Base-by-base conservation (phyloP, 2,888 invertebrate species). In the Myopa testacea region DNA sequence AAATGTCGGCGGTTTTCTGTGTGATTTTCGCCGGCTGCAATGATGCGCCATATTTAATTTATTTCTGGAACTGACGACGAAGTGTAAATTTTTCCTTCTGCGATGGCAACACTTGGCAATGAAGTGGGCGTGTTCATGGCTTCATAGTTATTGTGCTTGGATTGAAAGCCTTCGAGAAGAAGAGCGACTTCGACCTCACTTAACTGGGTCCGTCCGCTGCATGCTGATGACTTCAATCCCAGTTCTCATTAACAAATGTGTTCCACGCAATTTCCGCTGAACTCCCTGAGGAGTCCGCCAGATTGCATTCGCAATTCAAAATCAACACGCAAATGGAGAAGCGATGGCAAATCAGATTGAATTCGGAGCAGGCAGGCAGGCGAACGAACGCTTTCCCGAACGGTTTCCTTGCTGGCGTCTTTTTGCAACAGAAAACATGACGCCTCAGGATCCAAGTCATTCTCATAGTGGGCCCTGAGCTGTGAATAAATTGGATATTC, bases 311-410 rank as follows among this genome's bases (percentile, higher is more conserved):
- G 68, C 67, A 75, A 45, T 76, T 74, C 78, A 74, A 76, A 67
- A 78, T 78, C 79, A 77, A 75, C 79, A 77, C 72, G 77, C 68
- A 79, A 79, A 79, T 79, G 77, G 79, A 77, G 79, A 74, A 52
- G 45, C 63, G 52, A 65, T 52, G 52, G 74, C 38, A 63, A 74
- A 65, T 19, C 52, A 65, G 37, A 65, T 74, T 37, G 60, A 58
- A 52, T 12, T 19, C 60, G 37, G 19, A n/a, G 40, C n/a, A 40
- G 34, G 37, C 58, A 14, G 6, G 40, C 58, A 10, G 60, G 38
- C 26, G 19, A 60, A 26, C 50, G 50, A 45, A 45, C 10, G 45
- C 12, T n/a, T 14, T 50, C 50, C 14, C 50, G 50, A 1, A 3
- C 14, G 50, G 50, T 50, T 50, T 26, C 26, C 10, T 37, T 67